Base-by-base conservation (phyloP, 2,888 invertebrate genomes). In the Nycteola revayana region DNA sequence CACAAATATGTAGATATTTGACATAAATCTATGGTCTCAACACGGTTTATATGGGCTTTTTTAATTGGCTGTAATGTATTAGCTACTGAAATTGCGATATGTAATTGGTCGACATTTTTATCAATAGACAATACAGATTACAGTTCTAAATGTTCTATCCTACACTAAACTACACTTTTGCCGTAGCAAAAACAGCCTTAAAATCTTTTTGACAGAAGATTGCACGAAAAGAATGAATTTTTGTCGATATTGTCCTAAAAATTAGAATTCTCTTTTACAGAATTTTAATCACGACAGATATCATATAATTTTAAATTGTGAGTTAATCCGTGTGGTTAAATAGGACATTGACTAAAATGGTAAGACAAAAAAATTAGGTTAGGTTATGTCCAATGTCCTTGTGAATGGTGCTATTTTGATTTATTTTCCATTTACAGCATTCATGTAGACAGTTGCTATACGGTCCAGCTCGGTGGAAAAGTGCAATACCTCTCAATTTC, bases 401-500 rank as follows among this genome's bases (percentile, higher is more conserved):
- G 65, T 53, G 46, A 33, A 35, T 21, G 42, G 31, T 36, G 39
- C 42, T 43, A 40, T 50, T 49, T 41, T 47, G 36, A 35, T 36
- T 51, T 40, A 45, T 52, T 57, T 23, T 27, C 45, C 11, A 33
- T 44, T 83, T 83, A 53, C 77, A 88, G 88, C 88, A 88, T 65
- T 66, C 85, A 48, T 88, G 79, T 74, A 80, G 87, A 66, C 86
- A 86, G 56, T 68, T 88, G 56, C 39, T 87, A 48, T 80, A 79
- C 55, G 82, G 74, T 51, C 71, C 87, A 25, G 81, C 85, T 30
- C 77, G 87, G 44, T 88, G 88, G 88, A 88, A 87, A 73, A 71
- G 75, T 66, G 68, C 63, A 38, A 44, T 87, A 42, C 82, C 86
- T 27, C 54, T 72, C 35, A 75, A 77, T 60, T 46, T 82, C 28